Percentiles rank a stretch among this genome's conserved stretches.
phyloP scores from a whole-genome alignment of 2,888 invertebrate genomes.

The Stegophylla sp. region DNA sequence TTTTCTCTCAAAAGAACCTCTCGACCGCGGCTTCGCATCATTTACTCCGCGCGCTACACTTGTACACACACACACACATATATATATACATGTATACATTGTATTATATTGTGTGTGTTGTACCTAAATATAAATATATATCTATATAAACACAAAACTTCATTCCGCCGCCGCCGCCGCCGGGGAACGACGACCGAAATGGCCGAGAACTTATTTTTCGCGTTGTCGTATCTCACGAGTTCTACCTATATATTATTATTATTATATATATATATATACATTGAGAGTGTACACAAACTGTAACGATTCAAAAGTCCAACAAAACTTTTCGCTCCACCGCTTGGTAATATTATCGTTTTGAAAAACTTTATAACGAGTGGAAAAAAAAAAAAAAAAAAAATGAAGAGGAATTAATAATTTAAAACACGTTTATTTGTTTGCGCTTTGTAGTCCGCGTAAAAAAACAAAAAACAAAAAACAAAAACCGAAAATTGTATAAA shows the following conservation, averaged over 20 bases:
- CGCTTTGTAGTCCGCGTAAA: background rate
- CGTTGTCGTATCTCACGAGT: background rate
- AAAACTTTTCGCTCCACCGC: slow-evolving; percentile 20
- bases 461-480: background rate
- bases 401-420: background rate
- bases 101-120: background rate
- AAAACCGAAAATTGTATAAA: background rate
- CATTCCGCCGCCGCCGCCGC: background rate
- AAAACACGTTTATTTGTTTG: background rate
- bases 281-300: background rate
- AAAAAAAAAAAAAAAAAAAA: background rate
- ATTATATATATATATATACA: background rate
- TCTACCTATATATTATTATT: background rate
- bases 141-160: background rate
- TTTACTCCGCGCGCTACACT: slow-evolving; percentile 24
- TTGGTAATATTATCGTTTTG: background rate
- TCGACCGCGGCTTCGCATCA: slow-evolving; percentile 32
- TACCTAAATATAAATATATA: background rate
- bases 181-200: background rate
- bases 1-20: slow-evolving; percentile 26
- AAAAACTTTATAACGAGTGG: slow-evolving; percentile 12
- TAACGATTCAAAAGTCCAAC: background rate
- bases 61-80: background rate
- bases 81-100: background rate
- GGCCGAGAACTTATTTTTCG: slow-evolving; percentile 23